phyloP scores from a whole-genome alignment of 2,797 vertebrate species.

The Acanthiza pusilla region DNA sequence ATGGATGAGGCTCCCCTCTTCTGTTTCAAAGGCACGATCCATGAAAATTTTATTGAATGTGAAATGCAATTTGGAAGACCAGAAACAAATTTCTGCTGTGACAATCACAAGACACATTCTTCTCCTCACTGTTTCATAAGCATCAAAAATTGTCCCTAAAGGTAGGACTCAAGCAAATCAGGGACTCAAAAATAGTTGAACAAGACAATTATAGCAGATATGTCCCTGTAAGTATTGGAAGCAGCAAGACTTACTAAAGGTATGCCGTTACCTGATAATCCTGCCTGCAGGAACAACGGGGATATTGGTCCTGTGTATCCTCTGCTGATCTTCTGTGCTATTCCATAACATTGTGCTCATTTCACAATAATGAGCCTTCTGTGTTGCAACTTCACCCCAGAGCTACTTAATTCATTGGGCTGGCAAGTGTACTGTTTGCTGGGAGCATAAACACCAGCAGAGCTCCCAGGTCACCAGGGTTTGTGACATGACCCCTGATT shows the following conservation, averaged over 20 bases:
- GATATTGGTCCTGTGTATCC: not conserved
- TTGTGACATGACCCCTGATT: not conserved
- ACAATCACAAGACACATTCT: not conserved
- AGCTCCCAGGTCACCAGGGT: not conserved
- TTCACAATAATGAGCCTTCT: not conserved
- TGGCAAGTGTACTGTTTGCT: conserved; percentile 2
- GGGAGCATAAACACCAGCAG: not conserved
- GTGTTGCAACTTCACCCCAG: conserved; percentile 22
- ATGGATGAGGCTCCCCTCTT: not conserved
- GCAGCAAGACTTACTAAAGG: not conserved
- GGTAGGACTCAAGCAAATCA: not conserved
- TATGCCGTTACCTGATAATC: not conserved
- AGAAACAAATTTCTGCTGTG: not conserved
- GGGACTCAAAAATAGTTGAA: not conserved
- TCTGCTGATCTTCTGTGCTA: not conserved
- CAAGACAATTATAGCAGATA: not conserved
- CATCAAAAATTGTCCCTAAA: not conserved
- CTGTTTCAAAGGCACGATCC: not conserved
- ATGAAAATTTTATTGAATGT: not conserved
- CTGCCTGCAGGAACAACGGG: not conserved
- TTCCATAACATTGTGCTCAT: not conserved
- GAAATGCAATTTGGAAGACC: not conserved
- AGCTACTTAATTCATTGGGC: not conserved
- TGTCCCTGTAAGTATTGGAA: not conserved
- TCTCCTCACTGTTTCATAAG: not conserved